Evolutionary conservation across 2,888 invertebrate genomes (phyloP), one percentile per base, ranked within the genome.

Genomic region (Ceramica pisi): DNA sequence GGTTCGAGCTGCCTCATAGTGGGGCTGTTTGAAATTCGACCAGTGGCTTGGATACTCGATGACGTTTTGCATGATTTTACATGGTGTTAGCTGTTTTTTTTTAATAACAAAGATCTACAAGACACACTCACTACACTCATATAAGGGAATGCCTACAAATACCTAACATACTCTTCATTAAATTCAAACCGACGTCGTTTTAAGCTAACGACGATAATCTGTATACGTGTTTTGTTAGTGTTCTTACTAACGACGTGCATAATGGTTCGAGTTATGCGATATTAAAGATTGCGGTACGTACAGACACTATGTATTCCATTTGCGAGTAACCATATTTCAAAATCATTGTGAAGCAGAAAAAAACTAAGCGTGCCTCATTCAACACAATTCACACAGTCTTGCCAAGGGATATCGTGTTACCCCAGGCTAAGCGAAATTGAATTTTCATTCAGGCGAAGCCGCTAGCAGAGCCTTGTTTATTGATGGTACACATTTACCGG

Each of bases 401-500:
- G 5, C 31, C 31, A 31, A 31, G 31, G 31, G 31, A 3, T 31
- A 31, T 31, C 5, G 31, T 31, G 31, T 31, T 31, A 31, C 31
- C 31, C 31, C 31, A 31, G 31, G 31, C 31, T 31, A 31, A 31
- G 31, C 31, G 31, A 31, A 31, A 31, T 31, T 3, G 31, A 31
- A 31, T 31, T 31, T 31, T 31, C 31, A 31, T 31, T 31, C n/a
- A 10, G 10, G n/a, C 48, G 23, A 51, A 53, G 7, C 26, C 23
- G 26, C 7, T 26, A 16, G n/a, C 50, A 9, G n/a, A 21, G 4
- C 9, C 21, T 21, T 10, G 9, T 50, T 21, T 50, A 19, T 31
- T 67, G 21, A 51, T 31, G 14, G 31, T 67, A 19, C 69, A 68
- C 23, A 69, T 10, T 7, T 44, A 23, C 14, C 14, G 31, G 41